These are phyloP conservation scores for Pinna nobilis DNA, from an alignment of 1,140 invertebrate genomes.

Conservation along the genomic window DNA sequence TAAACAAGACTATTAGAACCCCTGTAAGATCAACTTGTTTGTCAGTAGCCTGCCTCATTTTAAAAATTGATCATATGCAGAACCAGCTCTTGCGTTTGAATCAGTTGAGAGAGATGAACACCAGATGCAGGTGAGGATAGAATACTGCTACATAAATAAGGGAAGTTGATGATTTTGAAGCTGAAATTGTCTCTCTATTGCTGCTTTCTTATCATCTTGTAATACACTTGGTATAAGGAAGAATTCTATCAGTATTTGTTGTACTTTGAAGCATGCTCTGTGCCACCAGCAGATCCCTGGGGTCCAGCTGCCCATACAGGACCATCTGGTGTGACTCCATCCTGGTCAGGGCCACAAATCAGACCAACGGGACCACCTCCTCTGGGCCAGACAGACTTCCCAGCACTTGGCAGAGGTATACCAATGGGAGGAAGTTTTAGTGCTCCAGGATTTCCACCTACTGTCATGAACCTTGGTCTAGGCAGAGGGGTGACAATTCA, in stretches of 20 bases:
- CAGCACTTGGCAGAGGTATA: slow-evolving; percentile 3
- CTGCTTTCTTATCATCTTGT: too few species aligned
- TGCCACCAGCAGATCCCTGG: neutral
- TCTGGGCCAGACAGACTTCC: slow-evolving; percentile 10
- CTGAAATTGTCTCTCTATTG: neutral
- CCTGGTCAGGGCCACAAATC: neutral
- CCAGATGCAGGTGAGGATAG: too few species aligned
- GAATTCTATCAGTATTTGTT: too few species aligned
- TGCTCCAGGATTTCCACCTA: neutral
- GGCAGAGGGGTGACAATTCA: slow-evolving; percentile 9
- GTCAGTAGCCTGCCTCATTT: too few species aligned
- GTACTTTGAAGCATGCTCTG: too few species aligned
- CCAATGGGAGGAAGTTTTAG: neutral
- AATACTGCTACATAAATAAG: too few species aligned
- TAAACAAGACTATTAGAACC: too few species aligned
- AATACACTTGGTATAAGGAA: too few species aligned
- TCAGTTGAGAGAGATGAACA: too few species aligned
- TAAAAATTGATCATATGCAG: too few species aligned
- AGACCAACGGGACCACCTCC: neutral
- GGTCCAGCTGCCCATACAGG: neutral
- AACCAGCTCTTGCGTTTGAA: too few species aligned
- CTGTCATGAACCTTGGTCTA: neutral
- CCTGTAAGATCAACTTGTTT: too few species aligned
- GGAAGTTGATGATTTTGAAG: neutral
- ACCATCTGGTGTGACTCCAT: neutral